Base-by-base conservation (phyloP, 2,888 invertebrate species). In the Zonitis immaculata region DNA sequence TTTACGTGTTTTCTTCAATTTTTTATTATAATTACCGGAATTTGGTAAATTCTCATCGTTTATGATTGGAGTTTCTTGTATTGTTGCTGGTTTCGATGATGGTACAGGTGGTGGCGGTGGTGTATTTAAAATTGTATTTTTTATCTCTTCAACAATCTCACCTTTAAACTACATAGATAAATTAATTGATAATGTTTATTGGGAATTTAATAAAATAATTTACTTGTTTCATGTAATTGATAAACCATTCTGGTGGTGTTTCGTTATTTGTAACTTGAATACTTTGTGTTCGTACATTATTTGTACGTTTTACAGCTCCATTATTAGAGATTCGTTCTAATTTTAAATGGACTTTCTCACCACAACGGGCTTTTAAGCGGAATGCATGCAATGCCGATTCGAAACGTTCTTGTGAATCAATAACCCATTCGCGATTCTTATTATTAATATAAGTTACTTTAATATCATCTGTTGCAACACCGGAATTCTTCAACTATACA, bases 331-430 rank as follows among this genome's bases (percentile, higher is more conserved):
- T 60, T 48, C 70, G 68, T 27, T 75, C 75, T 25, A 77, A 53
- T 56, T 68, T 72, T 8, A 77, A 59, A 27, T 70, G 70, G 22
- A 76, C 74, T 25, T 73, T 66, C 49, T 73, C 73, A 3, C 72
- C 72, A 54, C 68, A 66, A 27, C 72, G 66, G 1, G 76, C 75
- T 51, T 71, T 69, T 51, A 73, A 64, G 25, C 75, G 63, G 51
- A 75, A 76, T 6, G 68, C 66, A 49, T 75, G 74, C 45, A 78
- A 58, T 22, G 77, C 77, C 47, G 76, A 72, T 53, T 75, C 72
- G 51, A 78, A 78, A 58, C 77, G 77, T 20, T 69, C 69, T 57
- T 77, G 74, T 22, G 73, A 73, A 49, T 77, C 72, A 46, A 79
- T 77, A 6, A 74, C 71, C 52, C 75, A 70, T 58, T 76, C 75